Evolutionary conservation across 2,888 invertebrate species (phyloP).

Genomic region (Sepioteuthis lessoniana): DNA sequence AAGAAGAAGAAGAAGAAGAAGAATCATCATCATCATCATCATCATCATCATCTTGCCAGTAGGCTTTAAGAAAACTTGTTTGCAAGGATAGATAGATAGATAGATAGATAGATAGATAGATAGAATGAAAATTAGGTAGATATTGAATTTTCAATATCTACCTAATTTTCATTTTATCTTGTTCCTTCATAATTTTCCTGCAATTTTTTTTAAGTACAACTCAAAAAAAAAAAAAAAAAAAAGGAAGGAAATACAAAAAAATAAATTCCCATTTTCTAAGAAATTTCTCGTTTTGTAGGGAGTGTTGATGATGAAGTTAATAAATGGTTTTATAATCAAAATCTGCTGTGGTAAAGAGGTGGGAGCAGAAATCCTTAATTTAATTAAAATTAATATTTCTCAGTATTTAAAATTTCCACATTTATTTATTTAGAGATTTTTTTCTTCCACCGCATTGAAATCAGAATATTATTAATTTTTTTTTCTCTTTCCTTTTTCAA

Average conservation of each 20-base stretch:
- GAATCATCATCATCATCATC: no score
- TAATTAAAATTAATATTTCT: conserved; percentile 1
- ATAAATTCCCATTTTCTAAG: neutral
- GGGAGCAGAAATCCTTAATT: neutral
- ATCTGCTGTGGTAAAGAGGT: neutral
- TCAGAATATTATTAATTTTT: neutral
- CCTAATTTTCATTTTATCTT: no score
- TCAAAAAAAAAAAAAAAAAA: neutral
- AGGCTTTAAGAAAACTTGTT: no score
- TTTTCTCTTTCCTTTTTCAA: neutral
- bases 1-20: no score
- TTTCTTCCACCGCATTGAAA: neutral
- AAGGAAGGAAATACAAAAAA: no score
- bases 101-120: no score
- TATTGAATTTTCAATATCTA: no score
- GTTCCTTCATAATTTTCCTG: no score
- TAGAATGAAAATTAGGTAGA: no score
- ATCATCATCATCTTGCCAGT: no score
- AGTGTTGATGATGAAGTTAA: neutral
- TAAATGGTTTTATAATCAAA: conserved; percentile 17
- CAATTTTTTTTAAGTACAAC: no score
- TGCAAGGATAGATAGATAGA: no score
- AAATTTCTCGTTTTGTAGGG: conserved; percentile 14
- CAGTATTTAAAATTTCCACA: neutral
- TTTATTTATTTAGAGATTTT: neutral